Evolutionary conservation across 2,888 invertebrate species (phyloP).

Genomic region (Anorthoa munda): DNA sequence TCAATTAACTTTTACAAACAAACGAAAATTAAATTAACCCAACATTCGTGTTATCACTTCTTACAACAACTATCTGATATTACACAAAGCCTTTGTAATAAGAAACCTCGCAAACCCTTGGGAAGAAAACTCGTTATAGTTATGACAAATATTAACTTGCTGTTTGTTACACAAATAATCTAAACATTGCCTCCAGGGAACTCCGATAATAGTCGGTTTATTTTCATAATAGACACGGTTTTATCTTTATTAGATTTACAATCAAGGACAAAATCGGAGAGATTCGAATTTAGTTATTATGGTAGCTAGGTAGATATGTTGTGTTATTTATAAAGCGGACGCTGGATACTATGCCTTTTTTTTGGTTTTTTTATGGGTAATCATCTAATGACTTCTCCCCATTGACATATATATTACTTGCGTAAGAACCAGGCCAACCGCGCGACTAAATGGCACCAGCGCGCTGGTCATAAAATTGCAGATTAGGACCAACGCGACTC

Average conservation of each 20-base stretch:
- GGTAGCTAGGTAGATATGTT: not conserved
- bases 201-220: conserved; percentile 5
- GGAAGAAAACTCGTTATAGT: conserved; percentile 43
- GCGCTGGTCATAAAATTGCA: no score
- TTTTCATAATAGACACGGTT: conserved; percentile 9
- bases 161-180: conserved; percentile 24
- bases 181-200: conserved; percentile 19
- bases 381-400: no score
- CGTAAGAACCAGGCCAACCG: no score
- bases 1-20: not conserved
- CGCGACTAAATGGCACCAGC: no score
- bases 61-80: conserved; percentile 16
- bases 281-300: not conserved
- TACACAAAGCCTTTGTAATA: conserved; percentile 36
- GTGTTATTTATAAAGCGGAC: not conserved
- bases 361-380: no score
- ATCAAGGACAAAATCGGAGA: not conserved
- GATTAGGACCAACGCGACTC: no score
- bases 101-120: conserved; percentile 33
- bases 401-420: no score
- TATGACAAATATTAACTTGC: conserved; percentile 44
- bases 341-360: no score
- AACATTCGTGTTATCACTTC: conserved; percentile 3
- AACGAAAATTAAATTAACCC: not conserved
- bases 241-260: conserved; percentile 17